phyloP scores from a whole-genome alignment of 92 coral and sea anemone species.

The Actinernus sp. region DNA sequence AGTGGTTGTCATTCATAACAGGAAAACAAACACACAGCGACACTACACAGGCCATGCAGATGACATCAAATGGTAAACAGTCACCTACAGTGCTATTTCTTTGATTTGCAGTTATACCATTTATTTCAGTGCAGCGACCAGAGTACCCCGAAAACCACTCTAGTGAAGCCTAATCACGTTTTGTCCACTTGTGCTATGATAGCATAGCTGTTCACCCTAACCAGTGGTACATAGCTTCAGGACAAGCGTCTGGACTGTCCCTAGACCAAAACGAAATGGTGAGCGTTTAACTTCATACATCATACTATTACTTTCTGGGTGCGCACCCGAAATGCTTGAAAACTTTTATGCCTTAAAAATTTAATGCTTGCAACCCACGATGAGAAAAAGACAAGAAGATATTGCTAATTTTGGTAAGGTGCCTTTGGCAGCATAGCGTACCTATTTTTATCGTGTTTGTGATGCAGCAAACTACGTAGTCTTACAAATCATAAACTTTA shows the following conservation, averaged over 20 bases:
- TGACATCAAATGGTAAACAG: conserved; percentile 78
- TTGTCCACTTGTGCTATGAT: too few species aligned
- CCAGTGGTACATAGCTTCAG: conserved; percentile 94
- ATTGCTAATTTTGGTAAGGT: too few species aligned
- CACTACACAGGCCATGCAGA: conserved; percentile 94
- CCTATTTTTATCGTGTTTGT: too few species aligned
- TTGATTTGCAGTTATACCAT: neutral
- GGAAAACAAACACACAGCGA: conserved; percentile 70
- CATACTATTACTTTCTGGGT: neutral
- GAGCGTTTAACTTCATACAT: conserved; percentile 14
- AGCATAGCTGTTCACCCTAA: conserved; percentile 89
- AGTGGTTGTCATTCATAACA: conserved; percentile 81
- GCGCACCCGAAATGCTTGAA: too few species aligned
- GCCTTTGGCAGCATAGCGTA: too few species aligned
- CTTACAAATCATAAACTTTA: too few species aligned
- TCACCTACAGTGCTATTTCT: neutral
- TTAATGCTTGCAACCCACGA: too few species aligned
- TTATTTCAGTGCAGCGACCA: neutral
- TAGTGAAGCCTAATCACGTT: too few species aligned
- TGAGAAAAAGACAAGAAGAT: too few species aligned
- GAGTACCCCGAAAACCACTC: too few species aligned
- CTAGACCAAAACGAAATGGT: conserved; percentile 92
- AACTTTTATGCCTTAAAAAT: too few species aligned
- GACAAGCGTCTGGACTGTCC: conserved; percentile 84
- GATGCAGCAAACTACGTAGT: too few species aligned